Conservation (phyloP, 1,140 invertebrate genomes). For the Xylocopa sonorina region DNA sequence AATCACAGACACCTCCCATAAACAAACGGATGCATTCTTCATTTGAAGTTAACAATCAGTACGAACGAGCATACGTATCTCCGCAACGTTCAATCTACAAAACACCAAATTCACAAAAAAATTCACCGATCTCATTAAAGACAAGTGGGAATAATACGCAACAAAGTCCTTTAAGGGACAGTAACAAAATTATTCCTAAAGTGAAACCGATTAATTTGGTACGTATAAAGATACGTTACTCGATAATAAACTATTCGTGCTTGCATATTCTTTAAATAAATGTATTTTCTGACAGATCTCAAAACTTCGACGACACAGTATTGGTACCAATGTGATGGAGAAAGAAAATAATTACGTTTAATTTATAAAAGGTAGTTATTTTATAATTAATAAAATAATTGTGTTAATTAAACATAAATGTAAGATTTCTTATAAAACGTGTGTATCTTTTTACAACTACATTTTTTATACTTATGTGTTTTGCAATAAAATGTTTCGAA, state of each 20-base stretch:
- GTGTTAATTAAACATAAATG: slow-evolving; percentile 31
- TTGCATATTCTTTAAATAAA: slow-evolving; percentile 3
- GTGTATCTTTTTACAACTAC: slow-evolving; percentile 30
- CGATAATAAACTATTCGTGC: background rate
- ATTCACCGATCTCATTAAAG: slow-evolving; percentile 34
- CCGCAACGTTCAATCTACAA: slow-evolving; percentile 39
- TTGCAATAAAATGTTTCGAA: slow-evolving; percentile 52
- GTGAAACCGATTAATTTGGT: slow-evolving; percentile 69
- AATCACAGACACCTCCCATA: slow-evolving; percentile 37
- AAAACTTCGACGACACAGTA: slow-evolving; percentile 54
- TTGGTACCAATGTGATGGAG: slow-evolving; percentile 35
- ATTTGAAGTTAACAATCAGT: slow-evolving; percentile 30
- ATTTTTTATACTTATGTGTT: slow-evolving; percentile 48
- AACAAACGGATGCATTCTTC: slow-evolving; percentile 49
- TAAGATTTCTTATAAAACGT: slow-evolving; percentile 1
- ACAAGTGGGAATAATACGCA: slow-evolving; percentile 11
- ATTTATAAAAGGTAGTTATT: background rate
- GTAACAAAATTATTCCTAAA: slow-evolving; percentile 59
- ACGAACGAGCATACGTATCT: slow-evolving; percentile 22
- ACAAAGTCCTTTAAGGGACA: slow-evolving; percentile 66
- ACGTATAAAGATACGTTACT: slow-evolving; percentile 26
- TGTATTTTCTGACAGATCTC: slow-evolving; percentile 56
- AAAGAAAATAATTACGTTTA: slow-evolving; percentile 63
- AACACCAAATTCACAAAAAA: slow-evolving; percentile 30
- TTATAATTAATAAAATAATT: slow-evolving; percentile 26